Evolutionary conservation across 1,140 invertebrate genomes (phyloP).

Genomic region (Magallana angulata): DNA sequence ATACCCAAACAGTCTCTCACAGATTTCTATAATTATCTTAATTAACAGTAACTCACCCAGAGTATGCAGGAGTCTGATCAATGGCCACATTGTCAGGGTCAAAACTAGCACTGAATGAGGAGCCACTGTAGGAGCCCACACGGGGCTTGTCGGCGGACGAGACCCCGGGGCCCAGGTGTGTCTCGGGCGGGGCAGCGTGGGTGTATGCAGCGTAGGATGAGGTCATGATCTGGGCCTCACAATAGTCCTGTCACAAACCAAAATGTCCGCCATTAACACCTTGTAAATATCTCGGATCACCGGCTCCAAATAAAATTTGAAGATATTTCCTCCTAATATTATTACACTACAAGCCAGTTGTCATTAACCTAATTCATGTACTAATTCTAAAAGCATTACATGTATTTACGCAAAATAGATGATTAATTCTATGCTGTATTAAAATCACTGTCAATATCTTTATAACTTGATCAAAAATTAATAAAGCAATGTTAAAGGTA

Average conservation of each 20-base stretch:
- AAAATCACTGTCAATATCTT: no score
- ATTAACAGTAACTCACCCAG: slow-evolving; percentile 86
- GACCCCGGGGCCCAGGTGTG: slow-evolving; percentile 42
- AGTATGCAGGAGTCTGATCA: slow-evolving; percentile 87
- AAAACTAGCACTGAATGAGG: slow-evolving; percentile 82
- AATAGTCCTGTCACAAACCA: slow-evolving; percentile 69
- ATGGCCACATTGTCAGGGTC: slow-evolving; percentile 93
- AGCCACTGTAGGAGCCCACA: slow-evolving; percentile 76
- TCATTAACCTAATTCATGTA: no score
- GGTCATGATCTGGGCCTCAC: slow-evolving; percentile 72
- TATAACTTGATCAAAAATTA: not conserved
- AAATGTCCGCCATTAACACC: not conserved
- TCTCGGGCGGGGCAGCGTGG: slow-evolving; percentile 58
- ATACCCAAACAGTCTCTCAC: no score
- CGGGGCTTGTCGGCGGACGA: slow-evolving; percentile 62
- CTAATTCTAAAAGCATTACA: no score
- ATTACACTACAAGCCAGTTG: no score
- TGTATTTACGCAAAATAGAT: no score
- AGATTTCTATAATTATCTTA: no score
- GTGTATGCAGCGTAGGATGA: slow-evolving; percentile 66
- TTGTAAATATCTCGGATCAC: no score
- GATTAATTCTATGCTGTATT: no score
- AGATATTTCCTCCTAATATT: no score
- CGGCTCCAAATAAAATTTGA: no score
- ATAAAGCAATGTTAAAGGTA: not conserved